phyloP scores from a whole-genome alignment of 2,888 invertebrate genomes.

The Thera obeliscata region DNA sequence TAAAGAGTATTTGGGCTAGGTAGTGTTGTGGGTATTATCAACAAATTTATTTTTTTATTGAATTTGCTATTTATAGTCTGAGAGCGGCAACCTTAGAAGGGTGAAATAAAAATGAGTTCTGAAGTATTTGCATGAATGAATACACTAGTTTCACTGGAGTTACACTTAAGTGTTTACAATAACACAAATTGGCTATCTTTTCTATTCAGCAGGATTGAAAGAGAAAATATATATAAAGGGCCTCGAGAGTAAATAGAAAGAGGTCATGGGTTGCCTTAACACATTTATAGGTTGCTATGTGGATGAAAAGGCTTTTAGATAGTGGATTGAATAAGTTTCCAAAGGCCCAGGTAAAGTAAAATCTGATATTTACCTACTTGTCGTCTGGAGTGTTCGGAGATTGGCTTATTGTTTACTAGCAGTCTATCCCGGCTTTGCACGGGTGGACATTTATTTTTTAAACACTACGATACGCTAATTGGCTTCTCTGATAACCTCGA shows the following conservation, averaged over 20 bases:
- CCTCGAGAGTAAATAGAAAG: constrained; percentile 15
- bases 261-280: constrained; percentile 26
- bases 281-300: constrained; percentile 13
- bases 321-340: constrained; percentile 23
- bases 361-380: no score
- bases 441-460: no score
- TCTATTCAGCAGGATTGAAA: constrained; percentile 15
- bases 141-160: background rate
- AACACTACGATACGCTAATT: no score
- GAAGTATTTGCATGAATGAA: constrained; percentile 5
- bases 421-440: no score
- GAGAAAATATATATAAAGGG: constrained; percentile 16
- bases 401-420: no score
- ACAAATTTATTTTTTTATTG: constrained; percentile 1
- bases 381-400: no score
- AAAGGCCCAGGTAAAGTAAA: constrained; percentile 8
- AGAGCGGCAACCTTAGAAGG: background rate
- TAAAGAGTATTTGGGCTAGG: no score
- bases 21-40: no score
- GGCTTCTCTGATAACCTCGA: no score
- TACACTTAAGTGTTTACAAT: constrained; percentile 5
- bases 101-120: constrained; percentile 1
- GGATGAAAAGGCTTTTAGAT: constrained; percentile 26
- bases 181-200: constrained; percentile 15
- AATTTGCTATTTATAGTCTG: constrained; percentile 5